Conservation (phyloP, 2,888 invertebrate genomes). For the Colostygia pectinataria region DNA sequence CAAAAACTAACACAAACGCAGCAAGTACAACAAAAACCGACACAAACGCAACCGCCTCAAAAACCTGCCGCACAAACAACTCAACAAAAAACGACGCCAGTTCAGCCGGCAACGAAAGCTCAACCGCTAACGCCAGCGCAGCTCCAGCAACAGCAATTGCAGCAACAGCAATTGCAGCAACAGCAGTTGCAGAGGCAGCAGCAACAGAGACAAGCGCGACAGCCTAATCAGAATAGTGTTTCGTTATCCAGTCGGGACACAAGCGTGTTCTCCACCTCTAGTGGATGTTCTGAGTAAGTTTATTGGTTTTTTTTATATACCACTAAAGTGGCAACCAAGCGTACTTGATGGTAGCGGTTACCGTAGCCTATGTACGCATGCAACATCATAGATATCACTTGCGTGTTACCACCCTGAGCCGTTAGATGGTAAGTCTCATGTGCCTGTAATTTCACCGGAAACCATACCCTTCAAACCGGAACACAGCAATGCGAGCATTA, state of each 20-base stretch:
- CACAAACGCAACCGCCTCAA: background rate
- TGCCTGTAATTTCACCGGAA: too few relatives aligned
- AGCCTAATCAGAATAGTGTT: slow-evolving; percentile 51
- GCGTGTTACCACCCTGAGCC: too few relatives aligned
- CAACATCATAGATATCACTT: too few relatives aligned
- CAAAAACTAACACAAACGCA: slow-evolving; percentile 34
- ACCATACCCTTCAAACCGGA: too few relatives aligned
- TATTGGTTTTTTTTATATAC: too few relatives aligned
- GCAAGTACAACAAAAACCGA: slow-evolving; percentile 20
- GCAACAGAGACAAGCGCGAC: slow-evolving; percentile 44
- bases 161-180: slow-evolving; percentile 35
- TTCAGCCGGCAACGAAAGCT: slow-evolving; percentile 31
- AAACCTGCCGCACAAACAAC: too few relatives aligned
- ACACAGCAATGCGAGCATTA: too few relatives aligned
- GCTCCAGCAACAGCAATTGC: slow-evolving; percentile 37
- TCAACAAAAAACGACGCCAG: slow-evolving; percentile 29
- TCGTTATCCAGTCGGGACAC: slow-evolving; percentile 73
- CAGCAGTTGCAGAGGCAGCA: slow-evolving; percentile 37
- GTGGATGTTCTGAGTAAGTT: slow-evolving; percentile 71
- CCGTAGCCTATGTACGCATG: too few relatives aligned
- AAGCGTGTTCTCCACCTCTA: slow-evolving; percentile 74
- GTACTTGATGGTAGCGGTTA: too few relatives aligned
- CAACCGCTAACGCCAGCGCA: slow-evolving; percentile 40
- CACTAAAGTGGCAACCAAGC: too few relatives aligned
- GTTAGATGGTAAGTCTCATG: too few relatives aligned